Evolutionary conservation across 1,140 invertebrate genomes (phyloP).

Genomic region (Drosophila virilis): DNA sequence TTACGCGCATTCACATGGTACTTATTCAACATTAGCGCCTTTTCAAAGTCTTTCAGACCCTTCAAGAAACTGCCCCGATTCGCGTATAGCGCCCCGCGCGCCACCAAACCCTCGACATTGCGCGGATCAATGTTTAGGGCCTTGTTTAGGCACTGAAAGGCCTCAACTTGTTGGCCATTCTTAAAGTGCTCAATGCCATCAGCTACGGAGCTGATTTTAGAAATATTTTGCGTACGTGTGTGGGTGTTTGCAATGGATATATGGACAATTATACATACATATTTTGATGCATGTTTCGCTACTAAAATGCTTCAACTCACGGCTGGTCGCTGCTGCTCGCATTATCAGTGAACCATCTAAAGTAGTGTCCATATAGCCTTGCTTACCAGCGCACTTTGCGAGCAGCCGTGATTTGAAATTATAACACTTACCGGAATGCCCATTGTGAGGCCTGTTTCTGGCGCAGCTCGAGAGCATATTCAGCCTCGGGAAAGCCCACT

Average conservation of each 20-base stretch:
- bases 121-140: slow-evolving; percentile 95
- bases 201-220: slow-evolving; percentile 89
- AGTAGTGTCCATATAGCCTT: background rate
- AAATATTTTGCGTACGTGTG: slow-evolving; percentile 21
- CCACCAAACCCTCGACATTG: slow-evolving; percentile 97
- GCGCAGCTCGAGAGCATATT: slow-evolving; percentile 92
- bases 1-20: slow-evolving; percentile 97
- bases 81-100: slow-evolving; percentile 96
- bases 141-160: slow-evolving; percentile 97
- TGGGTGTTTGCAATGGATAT: slow-evolving; percentile 33
- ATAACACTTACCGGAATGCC: slow-evolving; percentile 88
- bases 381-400: slow-evolving; percentile 5
- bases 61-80: slow-evolving; percentile 97
- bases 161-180: slow-evolving; percentile 94
- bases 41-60: slow-evolving; percentile 97
- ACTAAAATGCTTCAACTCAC: slow-evolving; percentile 1
- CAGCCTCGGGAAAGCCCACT: slow-evolving; percentile 90
- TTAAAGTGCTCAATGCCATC: slow-evolving; percentile 98
- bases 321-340: slow-evolving; percentile 14
- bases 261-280: slow-evolving; percentile 33
- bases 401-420: slow-evolving; percentile 16
- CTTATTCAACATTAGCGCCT: slow-evolving; percentile 93
- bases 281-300: slow-evolving; percentile 17
- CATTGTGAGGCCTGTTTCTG: slow-evolving; percentile 95
- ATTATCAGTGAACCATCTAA: background rate